Evolutionary conservation across 1,140 invertebrate species (phyloP).

Genomic region (Nomia melanderi): DNA sequence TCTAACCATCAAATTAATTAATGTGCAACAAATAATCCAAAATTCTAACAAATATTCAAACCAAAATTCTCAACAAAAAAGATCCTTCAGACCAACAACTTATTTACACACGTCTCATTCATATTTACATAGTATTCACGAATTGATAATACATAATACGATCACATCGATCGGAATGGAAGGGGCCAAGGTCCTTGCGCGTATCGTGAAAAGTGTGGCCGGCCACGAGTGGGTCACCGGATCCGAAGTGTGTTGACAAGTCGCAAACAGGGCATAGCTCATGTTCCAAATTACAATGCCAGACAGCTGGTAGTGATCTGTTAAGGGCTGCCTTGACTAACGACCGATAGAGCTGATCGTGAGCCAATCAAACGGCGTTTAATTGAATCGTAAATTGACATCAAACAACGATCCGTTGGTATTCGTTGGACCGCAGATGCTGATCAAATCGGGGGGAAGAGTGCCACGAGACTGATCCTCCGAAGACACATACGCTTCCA

Average conservation of each 20-base stretch:
- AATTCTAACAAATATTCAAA: too few relatives aligned
- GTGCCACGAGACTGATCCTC: not conserved
- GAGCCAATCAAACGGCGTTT: slow-evolving; percentile 54
- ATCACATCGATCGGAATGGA: too few relatives aligned
- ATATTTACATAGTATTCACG: too few relatives aligned
- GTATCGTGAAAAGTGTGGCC: too few relatives aligned
- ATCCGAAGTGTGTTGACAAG: slow-evolving; percentile 34
- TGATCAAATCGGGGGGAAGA: slow-evolving; percentile 14
- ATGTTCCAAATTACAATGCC: slow-evolving; percentile 43
- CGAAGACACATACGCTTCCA: not conserved
- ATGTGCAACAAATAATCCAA: too few relatives aligned
- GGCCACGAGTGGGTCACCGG: not conserved
- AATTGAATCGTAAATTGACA: slow-evolving; percentile 50
- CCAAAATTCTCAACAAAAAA: too few relatives aligned
- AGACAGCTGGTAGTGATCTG: slow-evolving; percentile 25
- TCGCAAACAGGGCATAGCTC: slow-evolving; percentile 36
- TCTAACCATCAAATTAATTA: too few relatives aligned
- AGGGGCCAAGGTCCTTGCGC: too few relatives aligned
- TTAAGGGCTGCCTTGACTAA: slow-evolving; percentile 39
- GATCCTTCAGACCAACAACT: too few relatives aligned
- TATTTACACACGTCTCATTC: too few relatives aligned
- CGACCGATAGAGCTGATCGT: slow-evolving; percentile 5
- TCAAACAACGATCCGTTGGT: slow-evolving; percentile 30
- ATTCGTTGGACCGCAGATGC: not conserved
- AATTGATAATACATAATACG: too few relatives aligned